Evolutionary conservation across 1,140 invertebrate genomes (phyloP).

Genomic region (Chelonus insularis): DNA sequence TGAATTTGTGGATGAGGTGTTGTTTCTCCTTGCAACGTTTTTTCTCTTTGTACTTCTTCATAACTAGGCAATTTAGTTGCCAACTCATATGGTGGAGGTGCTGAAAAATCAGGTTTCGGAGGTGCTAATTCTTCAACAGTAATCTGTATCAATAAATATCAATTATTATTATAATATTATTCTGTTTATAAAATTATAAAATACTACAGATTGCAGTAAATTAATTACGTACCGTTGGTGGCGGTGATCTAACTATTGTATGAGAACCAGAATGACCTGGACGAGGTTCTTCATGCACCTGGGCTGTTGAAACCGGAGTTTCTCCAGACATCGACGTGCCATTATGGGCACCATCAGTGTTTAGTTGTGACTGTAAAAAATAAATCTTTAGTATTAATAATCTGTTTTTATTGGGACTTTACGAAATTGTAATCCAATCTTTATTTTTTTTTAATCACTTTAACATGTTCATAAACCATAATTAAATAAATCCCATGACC

Average conservation of each 20-base stretch:
- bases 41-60: slow-evolving; percentile 86
- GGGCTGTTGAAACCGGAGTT: slow-evolving; percentile 39
- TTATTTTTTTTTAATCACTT: too few species aligned
- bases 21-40: slow-evolving; percentile 74
- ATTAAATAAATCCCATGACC: too few species aligned
- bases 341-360: slow-evolving; percentile 24
- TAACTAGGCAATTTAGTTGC: slow-evolving; percentile 84
- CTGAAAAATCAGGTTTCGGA: slow-evolving; percentile 78
- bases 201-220: too few species aligned
- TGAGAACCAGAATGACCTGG: slow-evolving; percentile 36
- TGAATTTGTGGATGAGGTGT: slow-evolving; percentile 53
- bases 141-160: too few species aligned
- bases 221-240: slow-evolving; percentile 23
- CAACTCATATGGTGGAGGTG: slow-evolving; percentile 83
- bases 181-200: too few species aligned
- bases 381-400: too few species aligned
- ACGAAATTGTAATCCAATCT: too few species aligned
- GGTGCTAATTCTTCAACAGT: slow-evolving; percentile 68
- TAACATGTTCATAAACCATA: too few species aligned
- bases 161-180: too few species aligned
- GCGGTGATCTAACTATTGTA: slow-evolving; percentile 29
- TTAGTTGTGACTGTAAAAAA: slow-evolving; percentile 23
- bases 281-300: slow-evolving; percentile 34
- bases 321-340: slow-evolving; percentile 32
- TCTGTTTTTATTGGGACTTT: too few species aligned